Base-by-base conservation (phyloP, 2,888 invertebrate genomes). In the Pteria penguin region DNA sequence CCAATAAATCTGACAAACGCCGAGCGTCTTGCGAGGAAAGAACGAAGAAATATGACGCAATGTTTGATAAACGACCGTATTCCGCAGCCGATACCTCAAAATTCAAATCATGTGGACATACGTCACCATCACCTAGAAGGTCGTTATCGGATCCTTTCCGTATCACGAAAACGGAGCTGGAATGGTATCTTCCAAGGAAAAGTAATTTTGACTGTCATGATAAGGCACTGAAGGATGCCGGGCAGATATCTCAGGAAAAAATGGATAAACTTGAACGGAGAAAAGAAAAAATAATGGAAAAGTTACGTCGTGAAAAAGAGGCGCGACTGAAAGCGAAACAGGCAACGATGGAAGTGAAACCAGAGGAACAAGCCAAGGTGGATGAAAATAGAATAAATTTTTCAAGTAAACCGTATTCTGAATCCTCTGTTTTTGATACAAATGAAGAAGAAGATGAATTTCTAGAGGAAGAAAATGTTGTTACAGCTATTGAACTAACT, bases 131-230 rank as follows among this genome's bases (percentile, higher is more conserved):
- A 8, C 45, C 45, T 45, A 45, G 45, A 45, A 45, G 36, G 45
- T 65, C 65, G 11, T 26, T 26, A 1, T n/a, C 33, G 18, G 68
- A 68, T 32, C 32, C 57, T 1, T 68, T 68, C 26, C 31, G 68
- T 14, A 63, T 77, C 31, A 73, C 76, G 0, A 77, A 73, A 45
- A 33, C 55, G 33, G 87, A 86, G n/a, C 77, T 88, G 1, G 81
- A 82, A 33, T 58, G 80, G 36, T 84, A 85, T 58, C 75, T 88
- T n/a, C 87, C 88, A 3, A 71, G 85, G 36, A 84, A 80, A 67
- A 85, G 82, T 71, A 83, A 82, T 74, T 88, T 87, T 73, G 83
- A 78, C 76, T 85, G 86, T 52, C 88, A 88, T 63, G 86, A 86
- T 55, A 87, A 84, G 60, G 83, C 84, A 1, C 68, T 88, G 58